Evolutionary conservation across 2,797 vertebrate species (phyloP), one percentile per base, ranked within the genome.

Genomic region (Hydrophis major): DNA sequence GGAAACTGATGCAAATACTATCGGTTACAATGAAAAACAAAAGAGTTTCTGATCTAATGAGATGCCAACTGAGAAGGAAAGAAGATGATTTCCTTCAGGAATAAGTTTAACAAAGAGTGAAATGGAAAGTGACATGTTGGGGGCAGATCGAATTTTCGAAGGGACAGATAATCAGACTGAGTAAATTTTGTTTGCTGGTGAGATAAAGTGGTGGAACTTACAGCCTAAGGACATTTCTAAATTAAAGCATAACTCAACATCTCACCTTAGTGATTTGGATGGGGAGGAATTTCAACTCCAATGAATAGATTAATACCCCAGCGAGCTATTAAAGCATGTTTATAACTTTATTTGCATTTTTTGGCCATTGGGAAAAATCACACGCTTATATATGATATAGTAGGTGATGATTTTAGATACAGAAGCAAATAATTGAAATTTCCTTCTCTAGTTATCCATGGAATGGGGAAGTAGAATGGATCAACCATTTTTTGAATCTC

Each of bases 91-190:
- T 1, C 2, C 63, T 94, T 89, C 0, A 2, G 87, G 56, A 94
- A 87, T 90, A 93, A 94, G 86, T 86, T 92, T 59, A 92, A 93
- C 50, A 87, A n/a, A 83, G 78, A 89, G 92, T 92, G 6, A 32
- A 69, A 74, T 59, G 8, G 28, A 88, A 93, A n/a, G 59, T 95
- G 90, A 74, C 63, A 88, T 32, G 74, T 25, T 74, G 32, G 37
- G 63, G 92, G 86, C 32, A 53, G 92, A 27, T 2, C 11, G 2
- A 90, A 42, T 2, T 1, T 63, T 95, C 50, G 11, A 37, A 92
- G 56, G 3, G 63, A 88, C 91, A 89, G 56, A 28, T 14, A 28
- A 93, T 93, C 8, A 2, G 27, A 25, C 86, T 89, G 87, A 22
- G 32, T 78, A 92, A 37, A 13, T 47, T 37, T 63, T 47, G 3